Conservation (phyloP, 2,888 invertebrate species). For the Gortyna flavago region DNA sequence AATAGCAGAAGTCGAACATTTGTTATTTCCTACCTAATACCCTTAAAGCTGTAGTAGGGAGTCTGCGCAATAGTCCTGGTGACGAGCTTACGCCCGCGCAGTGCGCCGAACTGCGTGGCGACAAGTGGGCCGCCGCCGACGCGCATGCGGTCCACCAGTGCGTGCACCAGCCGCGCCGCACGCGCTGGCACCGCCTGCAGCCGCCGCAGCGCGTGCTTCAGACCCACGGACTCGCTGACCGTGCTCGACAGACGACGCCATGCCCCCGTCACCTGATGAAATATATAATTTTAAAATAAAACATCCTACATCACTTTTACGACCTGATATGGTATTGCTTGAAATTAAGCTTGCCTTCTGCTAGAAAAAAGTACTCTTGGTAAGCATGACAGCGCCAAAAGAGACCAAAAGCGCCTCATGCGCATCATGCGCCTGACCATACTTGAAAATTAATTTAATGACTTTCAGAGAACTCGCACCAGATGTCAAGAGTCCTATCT, state of each 20-base stretch:
- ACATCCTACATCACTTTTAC: not conserved
- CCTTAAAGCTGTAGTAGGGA: conserved; percentile 87
- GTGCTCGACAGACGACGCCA: conserved; percentile 87
- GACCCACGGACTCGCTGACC: conserved; percentile 87
- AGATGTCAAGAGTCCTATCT: not conserved
- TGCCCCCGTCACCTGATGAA: conserved; percentile 83
- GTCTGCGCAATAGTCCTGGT: conserved; percentile 83
- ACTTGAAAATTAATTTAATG: not conserved
- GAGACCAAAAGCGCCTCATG: not conserved
- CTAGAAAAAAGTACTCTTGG: not conserved
- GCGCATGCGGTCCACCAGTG: conserved; percentile 87
- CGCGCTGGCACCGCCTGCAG: conserved; percentile 87
- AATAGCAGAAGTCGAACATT: not conserved
- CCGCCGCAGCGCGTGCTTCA: conserved; percentile 86
- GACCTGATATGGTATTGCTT: not conserved
- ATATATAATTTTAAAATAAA: not conserved
- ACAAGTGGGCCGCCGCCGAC: conserved; percentile 88
- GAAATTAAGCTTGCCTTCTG: not conserved
- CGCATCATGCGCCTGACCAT: not conserved
- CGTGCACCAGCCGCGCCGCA: conserved; percentile 87
- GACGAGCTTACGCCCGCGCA: conserved; percentile 84
- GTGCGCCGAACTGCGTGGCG: conserved; percentile 79
- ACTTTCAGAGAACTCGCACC: not conserved
- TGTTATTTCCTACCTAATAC: conserved; percentile 80
- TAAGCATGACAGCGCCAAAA: too few relatives aligned